Evolutionary conservation across 2,113 vertebrate genomes (phyloP).

Genomic region (Garra rufa): DNA sequence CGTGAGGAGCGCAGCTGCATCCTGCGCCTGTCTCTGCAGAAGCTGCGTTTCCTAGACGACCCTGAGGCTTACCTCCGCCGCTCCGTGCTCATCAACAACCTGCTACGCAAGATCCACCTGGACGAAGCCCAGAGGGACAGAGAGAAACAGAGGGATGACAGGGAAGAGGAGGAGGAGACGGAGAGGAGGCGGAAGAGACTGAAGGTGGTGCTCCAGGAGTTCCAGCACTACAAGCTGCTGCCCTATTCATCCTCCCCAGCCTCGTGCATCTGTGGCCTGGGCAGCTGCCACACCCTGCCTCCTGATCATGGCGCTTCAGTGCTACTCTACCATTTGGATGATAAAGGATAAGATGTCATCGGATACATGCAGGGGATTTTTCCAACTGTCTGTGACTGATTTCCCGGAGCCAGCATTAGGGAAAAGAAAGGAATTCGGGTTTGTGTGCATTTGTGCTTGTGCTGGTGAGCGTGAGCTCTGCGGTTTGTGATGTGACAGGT

Average conservation of each 20-base stretch:
- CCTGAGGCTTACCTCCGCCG: slow-evolving; percentile 93
- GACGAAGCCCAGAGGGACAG: slow-evolving; percentile 85
- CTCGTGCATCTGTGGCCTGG: slow-evolving; percentile 82
- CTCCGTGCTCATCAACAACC: slow-evolving; percentile 98
- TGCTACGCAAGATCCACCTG: slow-evolving; percentile 96
- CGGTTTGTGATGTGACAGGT: not conserved
- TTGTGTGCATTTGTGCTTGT: slow-evolving; percentile 3
- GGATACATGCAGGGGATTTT: not conserved
- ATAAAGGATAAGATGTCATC: slow-evolving; percentile 74
- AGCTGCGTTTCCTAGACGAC: slow-evolving; percentile 95
- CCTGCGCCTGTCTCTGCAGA: slow-evolving; percentile 94
- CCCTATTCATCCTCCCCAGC: slow-evolving; percentile 83
- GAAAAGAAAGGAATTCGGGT: not conserved
- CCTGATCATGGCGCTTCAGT: slow-evolving; percentile 84
- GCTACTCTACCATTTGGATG: slow-evolving; percentile 91
- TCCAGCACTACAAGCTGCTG: slow-evolving; percentile 89
- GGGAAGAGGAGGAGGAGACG: slow-evolving; percentile 72
- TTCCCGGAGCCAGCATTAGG: not conserved
- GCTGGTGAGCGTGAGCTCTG: slow-evolving; percentile 15
- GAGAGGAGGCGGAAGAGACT: slow-evolving; percentile 81
- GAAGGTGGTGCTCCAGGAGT: slow-evolving; percentile 90
- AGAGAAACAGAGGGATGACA: slow-evolving; percentile 80
- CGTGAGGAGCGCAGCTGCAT: slow-evolving; percentile 96
- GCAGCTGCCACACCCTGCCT: slow-evolving; percentile 80
- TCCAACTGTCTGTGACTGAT: not conserved